Evolutionary conservation across 2,888 invertebrate species (phyloP).

Genomic region (Microctonus aethiopoides): DNA sequence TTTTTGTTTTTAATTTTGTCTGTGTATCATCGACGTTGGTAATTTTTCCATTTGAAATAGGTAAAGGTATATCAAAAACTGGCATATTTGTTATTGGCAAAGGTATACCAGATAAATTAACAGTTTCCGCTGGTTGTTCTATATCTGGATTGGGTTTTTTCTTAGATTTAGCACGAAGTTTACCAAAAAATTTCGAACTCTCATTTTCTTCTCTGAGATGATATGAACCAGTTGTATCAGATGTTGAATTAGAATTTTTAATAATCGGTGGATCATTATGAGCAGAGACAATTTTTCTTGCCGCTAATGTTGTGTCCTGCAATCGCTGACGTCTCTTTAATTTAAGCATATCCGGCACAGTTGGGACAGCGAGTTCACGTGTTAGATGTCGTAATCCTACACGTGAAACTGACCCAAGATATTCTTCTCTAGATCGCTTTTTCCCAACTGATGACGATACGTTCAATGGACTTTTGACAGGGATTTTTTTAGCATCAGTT

Average conservation of each 20-base stretch:
- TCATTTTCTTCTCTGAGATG: constrained; percentile 57
- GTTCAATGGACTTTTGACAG: constrained; percentile 62
- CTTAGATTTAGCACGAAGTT: constrained; percentile 65
- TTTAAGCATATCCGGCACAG: constrained; percentile 73
- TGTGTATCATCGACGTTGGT: constrained; percentile 23
- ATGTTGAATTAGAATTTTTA: neutral
- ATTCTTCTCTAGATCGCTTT: constrained; percentile 51
- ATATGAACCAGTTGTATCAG: constrained; percentile 43
- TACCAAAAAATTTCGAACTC: constrained; percentile 64
- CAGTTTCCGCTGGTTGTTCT: constrained; percentile 65
- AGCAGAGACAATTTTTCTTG: constrained; percentile 72
- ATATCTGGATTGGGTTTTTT: constrained; percentile 58
- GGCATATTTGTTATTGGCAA: constrained; percentile 72
- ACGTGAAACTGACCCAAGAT: constrained; percentile 41
- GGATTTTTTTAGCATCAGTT: constrained; percentile 82
- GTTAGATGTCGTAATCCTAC: constrained; percentile 62
- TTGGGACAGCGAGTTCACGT: constrained; percentile 72
- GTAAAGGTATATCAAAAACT: constrained; percentile 69
- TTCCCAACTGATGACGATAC: constrained; percentile 26
- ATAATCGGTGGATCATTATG: constrained; percentile 46
- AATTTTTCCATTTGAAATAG: constrained; percentile 49
- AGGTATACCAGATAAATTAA: constrained; percentile 70
- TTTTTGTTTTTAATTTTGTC: neutral
- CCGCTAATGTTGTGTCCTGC: constrained; percentile 73
- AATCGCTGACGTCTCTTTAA: constrained; percentile 72